Evolutionary conservation across 2,113 vertebrate species (phyloP), one percentile per base, ranked within the genome.

Genomic region (Rhineura floridana): DNA sequence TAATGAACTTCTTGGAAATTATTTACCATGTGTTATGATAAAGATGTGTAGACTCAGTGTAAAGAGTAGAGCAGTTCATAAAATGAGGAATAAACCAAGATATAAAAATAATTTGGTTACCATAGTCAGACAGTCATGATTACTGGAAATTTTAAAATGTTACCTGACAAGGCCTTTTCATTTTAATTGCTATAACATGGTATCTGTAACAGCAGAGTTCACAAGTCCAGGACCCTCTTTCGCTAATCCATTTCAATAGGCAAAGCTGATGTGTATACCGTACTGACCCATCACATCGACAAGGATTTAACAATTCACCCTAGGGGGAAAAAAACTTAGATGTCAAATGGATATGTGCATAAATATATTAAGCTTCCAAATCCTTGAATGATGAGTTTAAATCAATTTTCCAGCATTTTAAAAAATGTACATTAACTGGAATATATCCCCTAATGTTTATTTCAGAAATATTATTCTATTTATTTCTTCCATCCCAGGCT

Each of bases 181-280:
- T 97, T 96, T 98, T 98, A 96, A 99, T 98, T 95, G 98, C 98
- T 93, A 98, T 97, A 87, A 99, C 97, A 65, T 98, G 98, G 96
- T 98, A 99, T 96, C 98, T 97, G 83, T 99, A 99, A 92, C 98
- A 98, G 97, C 98, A 99, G 82, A 99, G 98, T 88, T 99, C 98
- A 52, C 98, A 99, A 91, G 98, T 98, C 98, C 98, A 99, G 77
- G 98, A 98, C 67, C 98, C 98, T 33, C 98, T 97, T 94, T 99
- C 98, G 50, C 98, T 99, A 96, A 99, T 99, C 98, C 98, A 99
- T 92, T 98, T 99, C 75, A 99, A 96, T 10, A 99, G 97, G 95
- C 98, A 99, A 81, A 98, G 97, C 93, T 99, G 98, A 94, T 99
- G 98, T 0, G 98, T 98, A 91, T 99, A 98, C 2, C 98, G 97